These are phyloP conservation scores for Catotricha subobsoleta DNA, from an alignment of 2,888 invertebrate genomes.

Conservation along the genomic window DNA sequence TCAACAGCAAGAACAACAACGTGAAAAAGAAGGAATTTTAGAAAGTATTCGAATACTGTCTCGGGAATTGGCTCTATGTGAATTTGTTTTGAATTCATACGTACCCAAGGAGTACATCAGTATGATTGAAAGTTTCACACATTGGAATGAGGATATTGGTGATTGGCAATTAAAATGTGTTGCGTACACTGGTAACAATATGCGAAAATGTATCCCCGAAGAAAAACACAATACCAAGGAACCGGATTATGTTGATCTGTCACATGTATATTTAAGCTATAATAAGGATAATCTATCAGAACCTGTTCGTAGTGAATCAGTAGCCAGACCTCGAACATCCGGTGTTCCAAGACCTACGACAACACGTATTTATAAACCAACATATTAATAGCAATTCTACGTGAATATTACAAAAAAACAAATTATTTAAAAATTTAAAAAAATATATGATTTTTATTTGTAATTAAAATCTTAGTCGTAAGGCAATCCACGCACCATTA, in stretches of 20 bases:
- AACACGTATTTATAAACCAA: constrained; percentile 12
- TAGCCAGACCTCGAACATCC: constrained; percentile 30
- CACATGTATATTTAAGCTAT: constrained; percentile 48
- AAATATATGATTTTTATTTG: not conserved
- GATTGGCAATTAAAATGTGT: constrained; percentile 98
- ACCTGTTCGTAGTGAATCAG: constrained; percentile 33
- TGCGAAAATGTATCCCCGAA: constrained; percentile 49
- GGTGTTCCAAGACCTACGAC: constrained; percentile 37
- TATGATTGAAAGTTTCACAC: constrained; percentile 75
- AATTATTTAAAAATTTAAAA: not conserved
- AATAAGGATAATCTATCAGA: constrained; percentile 37
- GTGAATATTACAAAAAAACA: not conserved
- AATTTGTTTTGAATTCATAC: constrained; percentile 77
- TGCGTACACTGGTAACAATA: constrained; percentile 97
- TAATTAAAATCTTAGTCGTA: not conserved
- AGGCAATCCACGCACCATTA: not conserved
- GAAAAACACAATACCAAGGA: constrained; percentile 26
- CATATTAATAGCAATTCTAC: not conserved
- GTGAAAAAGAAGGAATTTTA: constrained; percentile 90
- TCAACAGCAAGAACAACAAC: constrained; percentile 83
- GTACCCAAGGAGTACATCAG: constrained; percentile 89
- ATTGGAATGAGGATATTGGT: constrained; percentile 97
- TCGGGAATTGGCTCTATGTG: constrained; percentile 78
- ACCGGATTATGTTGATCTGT: constrained; percentile 41
- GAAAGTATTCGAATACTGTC: constrained; percentile 83